Evolutionary conservation across 2,113 vertebrate genomes (phyloP), one percentile per base, ranked within the genome.

Genomic region (Pundamilia nyererei): DNA sequence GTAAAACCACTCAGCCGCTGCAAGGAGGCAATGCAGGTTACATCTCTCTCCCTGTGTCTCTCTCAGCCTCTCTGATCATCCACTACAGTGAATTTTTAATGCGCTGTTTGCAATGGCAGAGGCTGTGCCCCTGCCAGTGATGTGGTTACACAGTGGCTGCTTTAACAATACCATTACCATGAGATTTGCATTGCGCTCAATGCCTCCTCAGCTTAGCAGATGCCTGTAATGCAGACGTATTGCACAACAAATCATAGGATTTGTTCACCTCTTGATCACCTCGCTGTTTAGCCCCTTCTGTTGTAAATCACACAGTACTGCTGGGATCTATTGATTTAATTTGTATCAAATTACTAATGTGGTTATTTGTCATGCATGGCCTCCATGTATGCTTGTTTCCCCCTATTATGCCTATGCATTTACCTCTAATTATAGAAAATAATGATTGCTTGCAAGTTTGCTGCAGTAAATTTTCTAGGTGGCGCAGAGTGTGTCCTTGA

Each of bases 341-440:
- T 94, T 92, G 86, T 88, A 93, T 94, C 91, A 94, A 93, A 94
- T 91, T 92, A 84, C 89, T 93, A 94, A 95, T 94, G 86, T 49
- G 65, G 91, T 91, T 90, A 94, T 94, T 93, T 35, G 62, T 95
- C 90, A 91, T 89, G 89, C 88, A 83, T 88, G 89, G 84, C 79
- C 89, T 92, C 85, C 38, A 31, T 89, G 86, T 65, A 83, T 86
- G 93, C 89, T 88, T 92, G 87, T 93, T 93, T 93, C 86, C 87
- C 70, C 88, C 88, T 86, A 93, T 93, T 93, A 94, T 85, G 93
- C 79, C 58, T 65, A 80, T 92, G 86, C 87, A 90, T 94, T 92
- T 92, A 82, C 47, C 84, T 85, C 87, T 84, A 87, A 94, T 95
- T 93, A 92, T 58, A 58, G 81, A 81, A 88, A 93, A 91, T 91